These are phyloP conservation scores for Pterocles gutturalis DNA, from an alignment of 2,113 vertebrate species.

Conservation along the genomic window DNA sequence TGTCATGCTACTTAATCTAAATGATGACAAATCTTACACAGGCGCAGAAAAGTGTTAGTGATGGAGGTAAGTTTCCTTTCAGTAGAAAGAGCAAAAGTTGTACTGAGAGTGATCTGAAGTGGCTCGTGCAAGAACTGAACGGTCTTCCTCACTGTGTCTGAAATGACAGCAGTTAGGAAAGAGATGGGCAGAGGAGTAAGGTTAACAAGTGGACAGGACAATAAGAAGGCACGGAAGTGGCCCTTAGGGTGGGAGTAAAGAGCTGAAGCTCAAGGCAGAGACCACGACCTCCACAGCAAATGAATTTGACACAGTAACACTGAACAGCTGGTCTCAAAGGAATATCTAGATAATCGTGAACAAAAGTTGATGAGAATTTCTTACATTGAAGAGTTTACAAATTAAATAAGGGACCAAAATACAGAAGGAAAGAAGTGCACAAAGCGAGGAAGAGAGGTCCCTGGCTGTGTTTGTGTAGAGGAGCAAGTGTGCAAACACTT, in stretches of 20 bases:
- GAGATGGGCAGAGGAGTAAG: background rate
- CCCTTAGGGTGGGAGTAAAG: background rate
- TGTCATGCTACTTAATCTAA: background rate
- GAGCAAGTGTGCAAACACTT: background rate
- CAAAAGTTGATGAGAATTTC: background rate
- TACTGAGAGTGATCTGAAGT: background rate
- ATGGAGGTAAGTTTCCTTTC: background rate
- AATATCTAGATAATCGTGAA: background rate
- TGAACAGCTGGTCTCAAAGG: background rate
- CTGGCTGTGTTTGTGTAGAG: background rate
- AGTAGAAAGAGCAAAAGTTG: background rate
- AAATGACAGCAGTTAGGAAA: background rate
- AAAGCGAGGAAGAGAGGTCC: background rate
- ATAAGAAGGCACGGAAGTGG: background rate
- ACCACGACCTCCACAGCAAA: background rate
- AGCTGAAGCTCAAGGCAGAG: background rate
- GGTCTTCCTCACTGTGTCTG: background rate
- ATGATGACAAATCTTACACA: background rate
- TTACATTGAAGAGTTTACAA: background rate
- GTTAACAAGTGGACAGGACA: background rate
- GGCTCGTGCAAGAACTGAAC: background rate
- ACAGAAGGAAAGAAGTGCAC: background rate
- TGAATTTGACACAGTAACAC: background rate
- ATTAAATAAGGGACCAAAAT: background rate
- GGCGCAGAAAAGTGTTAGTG: background rate